Percentiles rank a stretch among this genome's conserved stretches.
Conservation (phyloP, 2,797 vertebrate genomes). For the Myotis findleyi region DNA sequence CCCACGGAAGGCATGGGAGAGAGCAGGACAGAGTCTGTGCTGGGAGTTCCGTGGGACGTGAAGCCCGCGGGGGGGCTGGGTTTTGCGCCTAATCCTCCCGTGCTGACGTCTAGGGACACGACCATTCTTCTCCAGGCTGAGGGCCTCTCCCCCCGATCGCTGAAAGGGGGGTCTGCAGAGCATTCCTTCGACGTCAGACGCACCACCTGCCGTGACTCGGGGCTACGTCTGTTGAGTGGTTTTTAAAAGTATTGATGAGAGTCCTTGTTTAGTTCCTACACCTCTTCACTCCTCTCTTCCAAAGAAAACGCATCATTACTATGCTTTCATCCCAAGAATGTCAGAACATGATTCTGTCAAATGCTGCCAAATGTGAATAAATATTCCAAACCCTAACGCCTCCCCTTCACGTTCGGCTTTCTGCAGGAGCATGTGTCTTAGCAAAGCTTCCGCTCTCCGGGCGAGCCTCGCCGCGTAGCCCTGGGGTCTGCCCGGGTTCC, state of each 20-base stretch:
- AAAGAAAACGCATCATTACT: constrained; percentile 2
- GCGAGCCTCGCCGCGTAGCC: neutral
- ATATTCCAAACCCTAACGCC: constrained; percentile 22
- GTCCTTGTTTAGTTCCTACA: neutral
- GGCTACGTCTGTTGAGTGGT: neutral
- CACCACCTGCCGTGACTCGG: neutral
- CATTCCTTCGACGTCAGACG: neutral
- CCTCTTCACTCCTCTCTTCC: constrained; percentile 8
- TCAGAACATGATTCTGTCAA: neutral
- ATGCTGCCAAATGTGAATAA: constrained; percentile 46
- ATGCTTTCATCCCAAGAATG: constrained; percentile 28
- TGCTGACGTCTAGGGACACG: neutral
- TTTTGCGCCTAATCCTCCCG: neutral
- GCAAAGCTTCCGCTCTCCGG: neutral
- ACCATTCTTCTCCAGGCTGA: neutral
- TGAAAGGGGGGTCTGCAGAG: neutral
- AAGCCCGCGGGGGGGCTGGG: neutral
- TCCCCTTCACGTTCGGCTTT: neutral
- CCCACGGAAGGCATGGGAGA: constrained; percentile 3
- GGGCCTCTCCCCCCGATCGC: neutral
- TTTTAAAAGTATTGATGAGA: neutral
- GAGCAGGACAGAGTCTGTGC: neutral
- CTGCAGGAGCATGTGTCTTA: neutral
- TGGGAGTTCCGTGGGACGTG: neutral
- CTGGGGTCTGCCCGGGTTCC: neutral